Conservation (phyloP, 1,140 invertebrate species). For the Brachionus plicatilis region DNA sequence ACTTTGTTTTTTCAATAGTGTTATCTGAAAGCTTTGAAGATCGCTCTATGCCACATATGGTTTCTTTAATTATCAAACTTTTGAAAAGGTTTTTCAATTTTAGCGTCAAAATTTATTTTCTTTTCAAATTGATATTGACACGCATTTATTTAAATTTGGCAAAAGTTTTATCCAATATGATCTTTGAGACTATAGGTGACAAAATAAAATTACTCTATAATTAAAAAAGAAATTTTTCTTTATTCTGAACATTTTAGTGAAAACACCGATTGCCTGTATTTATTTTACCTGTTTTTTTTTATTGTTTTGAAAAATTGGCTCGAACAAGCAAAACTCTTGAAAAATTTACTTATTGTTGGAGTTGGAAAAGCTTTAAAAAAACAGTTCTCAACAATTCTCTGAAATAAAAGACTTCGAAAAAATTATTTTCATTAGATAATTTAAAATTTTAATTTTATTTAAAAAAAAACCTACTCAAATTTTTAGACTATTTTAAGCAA, state of each 20-base stretch:
- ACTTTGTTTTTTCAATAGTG: neutral
- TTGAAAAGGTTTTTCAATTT: neutral
- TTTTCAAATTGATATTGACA: neutral
- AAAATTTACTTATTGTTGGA: neutral
- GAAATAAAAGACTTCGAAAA: neutral
- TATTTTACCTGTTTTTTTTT: neutral
- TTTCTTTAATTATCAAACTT: neutral
- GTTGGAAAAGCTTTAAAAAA: neutral
- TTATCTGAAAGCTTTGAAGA: neutral
- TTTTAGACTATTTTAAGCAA: neutral
- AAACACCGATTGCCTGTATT: neutral
- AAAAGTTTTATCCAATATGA: neutral
- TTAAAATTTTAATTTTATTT: constrained; percentile 1
- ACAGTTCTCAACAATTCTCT: neutral
- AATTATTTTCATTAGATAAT: neutral
- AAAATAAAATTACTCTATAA: neutral
- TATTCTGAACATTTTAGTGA: neutral
- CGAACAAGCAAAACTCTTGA: neutral
- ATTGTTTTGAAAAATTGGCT: neutral
- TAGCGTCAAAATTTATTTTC: neutral
- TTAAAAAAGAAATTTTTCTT: neutral
- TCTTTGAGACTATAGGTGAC: neutral
- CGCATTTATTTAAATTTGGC: neutral
- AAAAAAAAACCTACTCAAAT: neutral
- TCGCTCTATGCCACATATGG: neutral